Evolutionary conservation across 1,140 invertebrate genomes (phyloP), one percentile per base, ranked within the genome.

Genomic region (Drosophila gunungcola): DNA sequence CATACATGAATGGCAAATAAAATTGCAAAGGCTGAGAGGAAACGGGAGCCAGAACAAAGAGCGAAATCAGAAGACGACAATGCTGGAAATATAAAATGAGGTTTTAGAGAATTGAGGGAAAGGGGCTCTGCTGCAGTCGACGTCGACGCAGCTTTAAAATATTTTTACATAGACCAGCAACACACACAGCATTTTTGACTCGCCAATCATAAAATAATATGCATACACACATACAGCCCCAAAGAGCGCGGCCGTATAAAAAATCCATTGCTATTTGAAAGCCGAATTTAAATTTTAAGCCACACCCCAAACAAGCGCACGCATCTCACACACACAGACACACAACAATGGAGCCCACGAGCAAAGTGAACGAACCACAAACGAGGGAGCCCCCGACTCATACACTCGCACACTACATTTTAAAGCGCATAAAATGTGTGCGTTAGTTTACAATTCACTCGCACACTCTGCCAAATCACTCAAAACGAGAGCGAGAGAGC

Each of bases 261-360:
- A 88, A 83, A 88, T 73, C 75, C 67, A 82, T 88, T 88, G 68
- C 78, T 77, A 72, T 86, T 86, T 88, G 73, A 86, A 90, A 90
- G 52, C 72, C 60, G 83, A 86, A 91, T 91, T 91, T 91, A 91
- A 91, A 91, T 91, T 91, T 91, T 91, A 91, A 91, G 89, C 89
- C 89, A 91, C 89, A 80, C 89, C 89, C 76, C 76, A 73, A 82
- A 90, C 77, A 90, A 86, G 80, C 84, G 80, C 85, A 89, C 85
- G 83, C 81, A 85, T 81, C 74, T 73, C 42, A 62, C 77, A 74
- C 68, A 53, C 75, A 69, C 62, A 43, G 42, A 68, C 53, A 21
- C 45, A 25, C 52, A 52, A 88, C 83, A 80, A 86, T 88, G 79
- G 79, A 88, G 77, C 77, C 67, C 65, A 78, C 82, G 81, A 88